phyloP scores from a whole-genome alignment of 23 tunicate genomes.

The Pegea sp. region DNA sequence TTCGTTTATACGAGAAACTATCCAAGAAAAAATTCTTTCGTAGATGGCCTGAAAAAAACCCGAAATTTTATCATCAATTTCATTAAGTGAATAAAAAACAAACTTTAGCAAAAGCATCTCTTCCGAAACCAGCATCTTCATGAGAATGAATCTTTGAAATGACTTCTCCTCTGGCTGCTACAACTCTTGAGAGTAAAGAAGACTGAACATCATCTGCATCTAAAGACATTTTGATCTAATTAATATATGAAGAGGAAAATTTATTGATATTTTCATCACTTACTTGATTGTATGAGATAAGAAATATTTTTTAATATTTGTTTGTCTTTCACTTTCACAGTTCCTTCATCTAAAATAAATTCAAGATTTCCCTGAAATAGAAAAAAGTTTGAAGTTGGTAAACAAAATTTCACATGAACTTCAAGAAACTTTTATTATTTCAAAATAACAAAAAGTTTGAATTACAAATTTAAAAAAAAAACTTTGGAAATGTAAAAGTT shows the following conservation, averaged over 20 bases:
- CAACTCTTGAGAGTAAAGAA: slow-evolving; percentile 43
- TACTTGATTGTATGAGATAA: slow-evolving; percentile 28
- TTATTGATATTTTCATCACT: neutral
- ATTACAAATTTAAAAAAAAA: no score
- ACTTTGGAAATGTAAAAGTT: no score
- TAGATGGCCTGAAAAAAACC: slow-evolving; percentile 46
- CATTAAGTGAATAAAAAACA: neutral
- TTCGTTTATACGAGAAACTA: slow-evolving; percentile 63
- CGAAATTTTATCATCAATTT: neutral
- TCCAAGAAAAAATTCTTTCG: slow-evolving; percentile 68
- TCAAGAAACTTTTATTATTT: no score
- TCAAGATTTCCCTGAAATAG: slow-evolving; percentile 28
- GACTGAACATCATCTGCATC: slow-evolving; percentile 28
- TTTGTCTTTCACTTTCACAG: slow-evolving; percentile 23
- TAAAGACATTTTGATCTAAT: neutral
- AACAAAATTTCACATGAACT: no score
- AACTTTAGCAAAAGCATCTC: slow-evolving; percentile 92
- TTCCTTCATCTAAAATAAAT: slow-evolving; percentile 21
- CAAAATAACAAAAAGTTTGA: no score
- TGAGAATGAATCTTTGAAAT: slow-evolving; percentile 35
- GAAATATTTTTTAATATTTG: slow-evolving; percentile 27
- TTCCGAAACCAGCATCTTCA: slow-evolving; percentile 44
- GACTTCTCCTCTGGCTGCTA: slow-evolving; percentile 88
- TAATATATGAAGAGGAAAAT: neutral
- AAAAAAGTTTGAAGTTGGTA: neutral